Evolutionary conservation across 2,113 vertebrate genomes (phyloP).

Genomic region (Papio anubis): DNA sequence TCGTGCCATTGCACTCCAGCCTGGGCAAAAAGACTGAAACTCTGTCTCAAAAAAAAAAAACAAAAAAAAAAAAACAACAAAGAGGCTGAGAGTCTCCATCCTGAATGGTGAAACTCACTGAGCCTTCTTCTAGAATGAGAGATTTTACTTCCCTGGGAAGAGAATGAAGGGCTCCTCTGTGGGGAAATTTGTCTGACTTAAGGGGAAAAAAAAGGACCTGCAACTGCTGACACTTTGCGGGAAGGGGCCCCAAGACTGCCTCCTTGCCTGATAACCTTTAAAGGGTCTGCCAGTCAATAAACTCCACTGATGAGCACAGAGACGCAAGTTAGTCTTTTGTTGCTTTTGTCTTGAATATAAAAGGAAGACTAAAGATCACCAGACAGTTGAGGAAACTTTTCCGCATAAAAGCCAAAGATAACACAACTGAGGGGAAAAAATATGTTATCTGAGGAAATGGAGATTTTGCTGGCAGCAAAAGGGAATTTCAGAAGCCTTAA

Average conservation of each 20-base stretch:
- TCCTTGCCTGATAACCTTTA: not conserved
- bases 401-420: slow-evolving; percentile 3
- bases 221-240: too few relatives aligned
- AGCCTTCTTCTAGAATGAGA: not conserved
- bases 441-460: not conserved
- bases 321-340: not conserved
- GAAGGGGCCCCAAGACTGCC: not conserved
- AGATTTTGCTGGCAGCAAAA: not conserved
- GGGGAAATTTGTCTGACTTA: not conserved
- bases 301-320: not conserved
- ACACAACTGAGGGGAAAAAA: not conserved
- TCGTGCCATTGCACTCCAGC: too few relatives aligned
- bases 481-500: not conserved
- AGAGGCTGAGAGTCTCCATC: not conserved
- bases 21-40: too few relatives aligned
- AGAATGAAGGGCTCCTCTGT: not conserved
- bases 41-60: too few relatives aligned
- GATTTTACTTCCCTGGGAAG: not conserved
- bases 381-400: not conserved
- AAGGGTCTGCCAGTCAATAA: not conserved
- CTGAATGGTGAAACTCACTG: not conserved
- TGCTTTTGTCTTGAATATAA: slow-evolving; percentile 7
- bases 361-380: not conserved
- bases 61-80: not conserved
- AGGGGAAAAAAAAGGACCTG: not conserved